Percentiles rank a stretch among this genome's conserved stretches.
phyloP scores from a whole-genome alignment of 2,113 vertebrate genomes.

The Picathartes gymnocephalus region DNA sequence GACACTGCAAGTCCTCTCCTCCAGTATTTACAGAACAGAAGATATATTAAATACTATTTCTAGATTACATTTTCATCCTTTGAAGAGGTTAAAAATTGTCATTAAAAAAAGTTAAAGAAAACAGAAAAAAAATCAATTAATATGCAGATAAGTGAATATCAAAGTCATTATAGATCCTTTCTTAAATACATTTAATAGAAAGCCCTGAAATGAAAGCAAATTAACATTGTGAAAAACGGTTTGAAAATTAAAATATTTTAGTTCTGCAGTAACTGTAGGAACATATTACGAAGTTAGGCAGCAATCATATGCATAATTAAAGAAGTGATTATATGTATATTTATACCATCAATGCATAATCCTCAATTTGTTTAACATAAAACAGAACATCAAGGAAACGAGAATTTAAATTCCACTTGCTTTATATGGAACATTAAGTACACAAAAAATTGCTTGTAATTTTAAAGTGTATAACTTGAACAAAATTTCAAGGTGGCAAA shows the following conservation, averaged over 20 bases:
- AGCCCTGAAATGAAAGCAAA: constrained; percentile 19
- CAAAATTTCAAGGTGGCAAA: constrained; percentile 55
- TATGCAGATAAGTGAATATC: constrained; percentile 12
- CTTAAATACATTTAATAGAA: background rate
- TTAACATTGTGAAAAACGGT: constrained; percentile 41
- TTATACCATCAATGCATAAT: constrained; percentile 68
- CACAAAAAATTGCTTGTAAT: constrained; percentile 43
- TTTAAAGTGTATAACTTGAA: constrained; percentile 29
- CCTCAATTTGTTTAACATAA: constrained; percentile 69
- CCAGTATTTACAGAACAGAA: constrained; percentile 2
- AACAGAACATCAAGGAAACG: constrained; percentile 66
- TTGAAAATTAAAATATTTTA: constrained; percentile 63
- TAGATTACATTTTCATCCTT: constrained; percentile 9
- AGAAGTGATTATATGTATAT: constrained; percentile 71
- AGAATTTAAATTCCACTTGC: constrained; percentile 57
- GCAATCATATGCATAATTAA: constrained; percentile 72
- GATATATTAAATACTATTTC: background rate
- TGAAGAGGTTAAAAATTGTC: constrained; percentile 15
- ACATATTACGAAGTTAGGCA: constrained; percentile 53
- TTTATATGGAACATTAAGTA: constrained; percentile 62
- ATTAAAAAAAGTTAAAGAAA: constrained; percentile 27
- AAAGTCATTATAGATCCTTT: background rate
- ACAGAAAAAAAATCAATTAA: background rate
- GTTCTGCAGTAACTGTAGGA: constrained; percentile 56
- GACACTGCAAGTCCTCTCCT: background rate